Base-by-base conservation (phyloP, 2,888 invertebrate species). In the Halictus quadricinctus region DNA sequence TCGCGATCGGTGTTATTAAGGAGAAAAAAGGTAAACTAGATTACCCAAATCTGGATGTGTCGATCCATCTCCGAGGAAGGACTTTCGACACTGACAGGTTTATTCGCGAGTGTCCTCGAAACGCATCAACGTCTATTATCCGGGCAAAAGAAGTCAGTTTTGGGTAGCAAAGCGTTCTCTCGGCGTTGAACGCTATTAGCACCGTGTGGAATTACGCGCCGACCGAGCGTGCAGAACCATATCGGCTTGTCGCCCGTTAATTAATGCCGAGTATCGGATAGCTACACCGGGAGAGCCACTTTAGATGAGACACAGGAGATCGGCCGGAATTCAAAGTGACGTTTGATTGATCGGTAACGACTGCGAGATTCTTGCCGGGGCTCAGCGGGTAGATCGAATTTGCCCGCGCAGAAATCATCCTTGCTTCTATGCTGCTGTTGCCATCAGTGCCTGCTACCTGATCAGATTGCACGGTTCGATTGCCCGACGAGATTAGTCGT, bases 281-380 rank as follows among this genome's bases (percentile, higher is more conserved):
- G 15, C 48, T n/a, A 58, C 50, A 60, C 69, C 21, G 60, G 64
- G 36, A 36, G 10, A 70, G 69, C 46, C 69, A 72, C 60, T 70
- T 78, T 50, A 80, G 80, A 84, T 82, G 58, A 46, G 73, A 72
- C 81, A 60, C 13, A 43, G 36, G n/a, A 60, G 74, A 64, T 46
- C 46, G 46, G 25, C 50, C 64, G 15, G 72, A 46, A 79, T 66
- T 48, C 50, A 46, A 75, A 83, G 78, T 66, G 87, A 88, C 78
- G 69, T 60, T 77, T 88, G 84, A 89, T 87, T 81, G 84, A 88
- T 87, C n/a, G 79, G 50, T 43, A 73, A 79, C 73, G 58, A 72
- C 25, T 46, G n/a, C 15, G 73, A 69, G 70, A 77, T 80, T 80
- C 70, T 48, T 80, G 72, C 29, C n/a, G 64, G 8, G 25, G 13